Evolutionary conservation across 2,797 vertebrate species (phyloP), one percentile per base, ranked within the genome.

Genomic region (Leptodactylus fallax): DNA sequence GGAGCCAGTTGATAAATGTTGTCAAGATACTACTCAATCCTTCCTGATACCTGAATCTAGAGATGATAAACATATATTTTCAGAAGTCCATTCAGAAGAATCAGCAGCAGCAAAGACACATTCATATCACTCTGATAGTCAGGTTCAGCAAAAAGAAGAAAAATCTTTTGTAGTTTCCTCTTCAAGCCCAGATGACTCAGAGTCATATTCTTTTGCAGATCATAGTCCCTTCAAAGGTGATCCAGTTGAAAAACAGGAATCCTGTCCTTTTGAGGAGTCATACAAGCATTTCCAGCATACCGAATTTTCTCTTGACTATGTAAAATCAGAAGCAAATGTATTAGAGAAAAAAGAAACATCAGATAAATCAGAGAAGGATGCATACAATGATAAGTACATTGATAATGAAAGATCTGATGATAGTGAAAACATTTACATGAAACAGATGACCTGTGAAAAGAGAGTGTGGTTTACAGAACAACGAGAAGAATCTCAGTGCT

Each of bases 401-500:
- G 87, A 27, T 65, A 69, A 84, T 79, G 91, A 92, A 90, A 92
- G 91, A 72, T 91, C 91, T 79, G 88, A 80, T 83, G 93, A 94
- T 92, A 92, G 91, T 72, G 92, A 95, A 90, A 92, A 93, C 14
- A 27, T 92, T 12, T 95, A 92, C 82, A 86, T 92, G 87, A 92
- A 91, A 81, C 94, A 94, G 45, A 56, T 94, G 90, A 91, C 89
- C 87, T 92, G 85, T 27, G 95, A 95, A 61, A 94, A 93, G 87
- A 95, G 94, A 90, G 94, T 95, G 72, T 95, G 95, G 95, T 95
- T 95, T 90, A 94, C 95, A 71, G 92, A 93, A 83, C 93, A 76
- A 51, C 19, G 11, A 88, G 93, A 90, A 27, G 63, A 61, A 81
- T 23, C 21, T 23, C 93, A 94, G 85, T 92, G 91, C 17, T 93